phyloP scores from a whole-genome alignment of 2,888 invertebrate species.

The Stenotaenia linearis region DNA sequence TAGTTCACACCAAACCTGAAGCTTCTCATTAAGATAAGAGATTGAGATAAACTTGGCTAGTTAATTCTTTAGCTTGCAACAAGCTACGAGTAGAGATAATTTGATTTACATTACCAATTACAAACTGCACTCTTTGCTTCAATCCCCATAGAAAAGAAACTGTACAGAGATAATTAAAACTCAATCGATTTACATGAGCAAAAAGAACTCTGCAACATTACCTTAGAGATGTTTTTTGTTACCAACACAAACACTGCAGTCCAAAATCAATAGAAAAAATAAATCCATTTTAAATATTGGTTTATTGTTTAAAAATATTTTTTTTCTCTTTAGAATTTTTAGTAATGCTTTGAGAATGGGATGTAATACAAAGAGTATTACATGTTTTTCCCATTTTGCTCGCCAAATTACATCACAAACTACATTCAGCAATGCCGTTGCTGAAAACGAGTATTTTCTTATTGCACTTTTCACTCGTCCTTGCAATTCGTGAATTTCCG shows the following conservation, averaged over 20 bases:
- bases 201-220: background rate
- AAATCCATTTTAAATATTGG: background rate
- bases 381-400: too few species aligned
- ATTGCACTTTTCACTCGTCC: too few species aligned
- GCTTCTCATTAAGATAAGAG: background rate
- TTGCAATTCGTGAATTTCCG: too few species aligned
- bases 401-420: too few species aligned
- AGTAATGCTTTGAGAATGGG: too few species aligned
- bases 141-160: background rate
- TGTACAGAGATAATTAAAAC: background rate
- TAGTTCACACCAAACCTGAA: background rate
- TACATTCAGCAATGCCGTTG: too few species aligned
- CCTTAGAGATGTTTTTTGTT: background rate
- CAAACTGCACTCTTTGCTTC: background rate
- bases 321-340: too few species aligned
- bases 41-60: background rate
- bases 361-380: too few species aligned
- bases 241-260: background rate
- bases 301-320: background rate
- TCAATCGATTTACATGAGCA: background rate
- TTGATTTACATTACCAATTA: background rate
- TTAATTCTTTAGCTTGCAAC: background rate
- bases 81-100: background rate
- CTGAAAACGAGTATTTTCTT: too few species aligned
- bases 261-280: background rate